A percentile compares a stretch with the other conserved stretches of the same genome.
Conservation (phyloP, 2,797 vertebrate species). For the Chiroxiphia lanceolata region DNA sequence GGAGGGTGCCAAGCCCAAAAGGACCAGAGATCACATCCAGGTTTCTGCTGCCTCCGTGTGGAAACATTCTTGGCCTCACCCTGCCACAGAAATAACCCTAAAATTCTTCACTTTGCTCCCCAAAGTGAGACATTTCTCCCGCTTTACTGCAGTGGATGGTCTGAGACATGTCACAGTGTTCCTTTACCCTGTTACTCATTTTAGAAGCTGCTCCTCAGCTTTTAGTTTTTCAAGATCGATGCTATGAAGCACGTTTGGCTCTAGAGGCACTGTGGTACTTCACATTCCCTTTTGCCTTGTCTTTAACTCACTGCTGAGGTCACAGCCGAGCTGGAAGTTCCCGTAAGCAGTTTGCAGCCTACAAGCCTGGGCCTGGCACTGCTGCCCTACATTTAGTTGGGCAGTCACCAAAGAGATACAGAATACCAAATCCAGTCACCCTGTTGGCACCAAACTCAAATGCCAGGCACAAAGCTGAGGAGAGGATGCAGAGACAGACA, state of each 20-base stretch:
- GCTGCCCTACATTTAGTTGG: background rate
- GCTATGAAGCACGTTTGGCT: background rate
- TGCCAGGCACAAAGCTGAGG: rapidly evolving
- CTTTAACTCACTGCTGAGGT: background rate
- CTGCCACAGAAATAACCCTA: background rate
- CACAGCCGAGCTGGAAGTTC: background rate
- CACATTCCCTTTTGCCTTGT: background rate
- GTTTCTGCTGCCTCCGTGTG: background rate
- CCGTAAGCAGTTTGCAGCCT: background rate
- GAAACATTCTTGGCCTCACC: background rate
- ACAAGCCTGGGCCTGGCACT: background rate
- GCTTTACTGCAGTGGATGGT: background rate
- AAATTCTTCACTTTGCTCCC: background rate
- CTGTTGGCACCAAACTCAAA: rapidly evolving
- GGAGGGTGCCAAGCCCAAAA: conserved; percentile 6
- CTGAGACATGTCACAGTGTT: background rate
- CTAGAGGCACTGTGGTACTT: background rate
- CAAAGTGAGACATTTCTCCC: background rate
- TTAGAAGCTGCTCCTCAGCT: background rate
- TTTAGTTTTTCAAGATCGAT: background rate
- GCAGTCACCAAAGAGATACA: background rate
- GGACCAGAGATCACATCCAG: background rate
- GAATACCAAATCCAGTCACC: background rate
- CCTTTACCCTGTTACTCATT: background rate
- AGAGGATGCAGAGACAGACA: background rate